Evolutionary conservation across 2,888 invertebrate genomes (phyloP), one percentile per base, ranked within the genome.

Genomic region (Andrena chrysosceles): DNA sequence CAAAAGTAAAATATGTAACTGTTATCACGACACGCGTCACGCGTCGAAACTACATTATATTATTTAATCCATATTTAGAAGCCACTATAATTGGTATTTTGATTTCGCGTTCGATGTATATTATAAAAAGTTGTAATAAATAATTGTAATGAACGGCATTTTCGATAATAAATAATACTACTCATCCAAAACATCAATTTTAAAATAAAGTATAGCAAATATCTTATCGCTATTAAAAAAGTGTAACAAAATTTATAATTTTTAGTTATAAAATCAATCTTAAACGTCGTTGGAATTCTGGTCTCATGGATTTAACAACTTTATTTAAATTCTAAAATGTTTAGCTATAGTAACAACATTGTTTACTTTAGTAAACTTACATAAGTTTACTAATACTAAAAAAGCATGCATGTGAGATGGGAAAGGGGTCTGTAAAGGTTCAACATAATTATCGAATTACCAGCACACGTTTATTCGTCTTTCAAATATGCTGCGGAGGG

Each of bases 161-260:
- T 66, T 73, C 73, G 26, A 42, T 71, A 71, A 77, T 64, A 71
- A 71, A 77, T 16, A 54, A 69, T 29, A 20, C 20, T 42, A 75
- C n/a, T 62, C 48, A 54, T 62, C 20, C 26, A 52, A 20, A 35
- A 26, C 10, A n/a, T 3, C 8, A 59, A 31, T 31, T 20, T 5
- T 59, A 20, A 52, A 52, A 29, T 59, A 31, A 42, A 16, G 1
- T 5, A 16, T 42, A 42, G 1, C 5, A 59, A 59, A 31, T 23
- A 13, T 13, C 26, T 23, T 23, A 59, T 59, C 8, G 7, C 20
- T 6, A 2, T n/a, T 16, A 59, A 59, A 13, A 31, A 29, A 31
- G 7, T 2, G n/a, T 7, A 60, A 31, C 42, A 31, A n/a, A 33
- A 0, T n/a, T 31, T 31, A 1, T n/a, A 20, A 60, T n/a, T 20